phyloP scores from a whole-genome alignment of 2,888 invertebrate genomes.

The Heteropelma amictum region DNA sequence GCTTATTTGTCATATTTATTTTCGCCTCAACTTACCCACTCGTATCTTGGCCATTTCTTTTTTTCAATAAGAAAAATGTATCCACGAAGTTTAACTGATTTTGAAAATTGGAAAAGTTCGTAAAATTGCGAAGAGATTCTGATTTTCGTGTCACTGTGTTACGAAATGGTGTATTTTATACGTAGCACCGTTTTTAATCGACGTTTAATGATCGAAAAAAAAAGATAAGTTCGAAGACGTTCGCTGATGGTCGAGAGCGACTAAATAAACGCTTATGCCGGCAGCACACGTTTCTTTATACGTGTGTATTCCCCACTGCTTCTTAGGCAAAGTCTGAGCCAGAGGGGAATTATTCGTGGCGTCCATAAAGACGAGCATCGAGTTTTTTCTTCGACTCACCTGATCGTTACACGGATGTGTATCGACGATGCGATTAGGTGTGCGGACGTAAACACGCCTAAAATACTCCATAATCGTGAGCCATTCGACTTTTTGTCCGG shows the following conservation, averaged over 20 bases:
- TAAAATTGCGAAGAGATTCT: background rate
- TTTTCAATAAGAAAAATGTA: too few species aligned
- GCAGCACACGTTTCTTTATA: slow-evolving; percentile 30
- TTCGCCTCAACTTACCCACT: slow-evolving; percentile 22
- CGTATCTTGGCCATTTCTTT: slow-evolving; percentile 27
- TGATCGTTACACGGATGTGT: background rate
- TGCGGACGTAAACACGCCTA: too few species aligned
- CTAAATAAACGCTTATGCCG: slow-evolving; percentile 41
- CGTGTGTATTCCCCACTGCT: slow-evolving; percentile 12
- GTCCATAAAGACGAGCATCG: slow-evolving; percentile 6
- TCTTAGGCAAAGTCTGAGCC: background rate
- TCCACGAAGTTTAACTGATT: too few species aligned
- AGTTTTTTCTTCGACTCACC: background rate
- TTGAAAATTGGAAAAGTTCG: background rate
- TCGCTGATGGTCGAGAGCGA: slow-evolving; percentile 38
- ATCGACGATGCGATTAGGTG: background rate
- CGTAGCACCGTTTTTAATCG: background rate
- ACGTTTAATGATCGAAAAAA: background rate
- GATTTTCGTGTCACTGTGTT: slow-evolving; percentile 5
- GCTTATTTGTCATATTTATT: background rate
- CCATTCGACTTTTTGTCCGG: too few species aligned
- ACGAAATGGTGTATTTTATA: too few species aligned
- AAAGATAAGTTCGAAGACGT: background rate
- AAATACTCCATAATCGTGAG: too few species aligned
- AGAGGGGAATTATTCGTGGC: background rate